phyloP scores from a whole-genome alignment of 1,140 invertebrate genomes.

The Listronotus oregonensis region DNA sequence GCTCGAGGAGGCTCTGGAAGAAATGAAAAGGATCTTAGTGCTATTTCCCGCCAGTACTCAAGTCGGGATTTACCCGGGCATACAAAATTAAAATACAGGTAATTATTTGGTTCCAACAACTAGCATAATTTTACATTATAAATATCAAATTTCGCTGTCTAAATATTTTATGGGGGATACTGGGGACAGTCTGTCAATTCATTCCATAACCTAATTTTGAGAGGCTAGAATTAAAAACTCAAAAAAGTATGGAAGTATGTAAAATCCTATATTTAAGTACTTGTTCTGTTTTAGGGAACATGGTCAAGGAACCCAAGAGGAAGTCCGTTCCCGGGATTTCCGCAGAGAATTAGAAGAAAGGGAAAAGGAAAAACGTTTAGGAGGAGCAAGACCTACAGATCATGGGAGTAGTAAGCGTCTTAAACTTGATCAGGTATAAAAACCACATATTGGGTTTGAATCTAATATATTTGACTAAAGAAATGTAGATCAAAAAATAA shows the following conservation, averaged over 20 bases:
- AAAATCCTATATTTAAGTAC: conserved; percentile 1
- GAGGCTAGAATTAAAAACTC: too few species aligned
- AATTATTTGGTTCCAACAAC: too few species aligned
- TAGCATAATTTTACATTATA: too few species aligned
- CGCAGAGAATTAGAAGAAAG: conserved; percentile 94
- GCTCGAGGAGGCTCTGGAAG: conserved; percentile 91
- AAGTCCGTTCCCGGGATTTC: conserved; percentile 88
- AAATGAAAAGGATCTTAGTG: conserved; percentile 96
- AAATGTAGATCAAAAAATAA: too few species aligned
- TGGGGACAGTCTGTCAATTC: too few species aligned
- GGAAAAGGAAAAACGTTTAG: conserved; percentile 71
- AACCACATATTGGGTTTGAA: too few species aligned
- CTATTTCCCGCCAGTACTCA: conserved; percentile 97
- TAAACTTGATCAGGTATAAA: conserved; percentile 70
- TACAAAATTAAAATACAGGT: conserved; percentile 98
- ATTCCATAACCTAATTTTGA: too few species aligned
- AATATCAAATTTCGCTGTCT: too few species aligned
- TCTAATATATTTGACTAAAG: too few species aligned
- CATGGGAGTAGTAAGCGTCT: conserved; percentile 63
- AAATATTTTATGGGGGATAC: too few species aligned
- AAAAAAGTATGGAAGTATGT: too few species aligned
- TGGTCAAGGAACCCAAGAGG: conserved; percentile 92
- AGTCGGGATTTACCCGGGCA: conserved; percentile 96
- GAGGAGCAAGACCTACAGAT: conserved; percentile 56
- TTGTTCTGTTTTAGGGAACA: conserved; percentile 74